Conservation (phyloP, 1,140 invertebrate genomes). For the Pemphigus obesinymphae region DNA sequence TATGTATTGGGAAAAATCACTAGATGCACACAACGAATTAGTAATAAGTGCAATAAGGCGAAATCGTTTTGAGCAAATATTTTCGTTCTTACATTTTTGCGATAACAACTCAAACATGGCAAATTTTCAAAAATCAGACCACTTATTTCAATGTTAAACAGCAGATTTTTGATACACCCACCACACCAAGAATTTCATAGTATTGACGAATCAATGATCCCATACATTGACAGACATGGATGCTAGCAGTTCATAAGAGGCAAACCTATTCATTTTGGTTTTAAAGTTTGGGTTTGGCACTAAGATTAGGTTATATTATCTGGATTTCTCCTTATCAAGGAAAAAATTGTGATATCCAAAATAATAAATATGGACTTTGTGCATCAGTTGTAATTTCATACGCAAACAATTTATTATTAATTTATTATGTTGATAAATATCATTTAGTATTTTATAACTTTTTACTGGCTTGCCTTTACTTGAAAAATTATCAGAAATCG, state of each 20-base stretch:
- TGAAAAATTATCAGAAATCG: constrained; percentile 23
- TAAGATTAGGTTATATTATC: constrained; percentile 30
- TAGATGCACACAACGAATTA: constrained; percentile 44
- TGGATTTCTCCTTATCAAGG: constrained; percentile 41
- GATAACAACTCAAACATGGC: no score
- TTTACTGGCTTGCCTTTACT: neutral
- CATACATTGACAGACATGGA: constrained; percentile 54
- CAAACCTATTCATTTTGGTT: constrained; percentile 53
- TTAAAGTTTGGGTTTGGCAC: constrained; percentile 50
- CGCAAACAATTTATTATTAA: constrained; percentile 23
- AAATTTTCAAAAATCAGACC: no score
- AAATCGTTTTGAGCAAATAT: constrained; percentile 46
- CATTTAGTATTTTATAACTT: constrained; percentile 33
- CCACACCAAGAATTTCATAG: constrained; percentile 47
- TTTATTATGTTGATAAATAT: constrained; percentile 5
- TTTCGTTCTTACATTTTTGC: no score
- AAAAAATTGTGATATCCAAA: neutral
- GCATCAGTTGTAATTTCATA: constrained; percentile 19
- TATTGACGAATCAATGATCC: constrained; percentile 55
- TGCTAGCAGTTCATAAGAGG: constrained; percentile 53
- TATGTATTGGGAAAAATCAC: constrained; percentile 30
- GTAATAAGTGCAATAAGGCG: constrained; percentile 43
- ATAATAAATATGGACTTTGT: constrained; percentile 30
- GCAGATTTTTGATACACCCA: constrained; percentile 50
- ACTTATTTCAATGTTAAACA: no score